Percentiles rank a stretch among this genome's conserved stretches.
Evolutionary conservation across 2,797 vertebrate genomes (phyloP).

Genomic region (Telmatherina bonti): DNA sequence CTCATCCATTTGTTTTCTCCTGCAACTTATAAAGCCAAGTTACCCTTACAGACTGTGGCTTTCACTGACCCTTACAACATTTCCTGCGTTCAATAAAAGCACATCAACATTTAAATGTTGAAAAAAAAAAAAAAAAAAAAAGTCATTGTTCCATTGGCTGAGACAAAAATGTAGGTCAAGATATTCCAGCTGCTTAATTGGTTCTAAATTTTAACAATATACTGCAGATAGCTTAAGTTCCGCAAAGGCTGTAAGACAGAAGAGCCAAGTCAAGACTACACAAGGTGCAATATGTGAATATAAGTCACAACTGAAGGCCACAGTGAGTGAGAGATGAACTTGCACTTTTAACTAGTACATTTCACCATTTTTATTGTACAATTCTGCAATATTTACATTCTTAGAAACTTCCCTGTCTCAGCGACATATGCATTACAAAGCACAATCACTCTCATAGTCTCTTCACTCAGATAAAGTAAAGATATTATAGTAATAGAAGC

Average conservation of each 20-base stretch:
- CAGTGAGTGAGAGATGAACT: constrained; percentile 32
- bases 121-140: neutral
- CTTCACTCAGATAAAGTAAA: constrained; percentile 22
- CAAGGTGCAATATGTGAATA: constrained; percentile 20
- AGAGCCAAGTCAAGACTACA: neutral
- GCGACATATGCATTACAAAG: constrained; percentile 12
- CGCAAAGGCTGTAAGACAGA: neutral
- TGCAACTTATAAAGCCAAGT: neutral
- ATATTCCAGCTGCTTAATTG: constrained; percentile 20
- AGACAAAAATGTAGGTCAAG: neutral
- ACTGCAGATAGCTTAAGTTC: neutral
- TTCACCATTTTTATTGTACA: constrained; percentile 57
- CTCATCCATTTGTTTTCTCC: neutral
- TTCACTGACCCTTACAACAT: neutral
- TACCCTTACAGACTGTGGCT: neutral
- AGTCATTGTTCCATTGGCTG: neutral
- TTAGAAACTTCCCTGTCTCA: constrained; percentile 35
- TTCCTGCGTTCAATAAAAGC: neutral
- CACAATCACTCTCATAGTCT: constrained; percentile 23
- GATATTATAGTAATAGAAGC: constrained; percentile 15
- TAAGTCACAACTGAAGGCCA: constrained; percentile 52
- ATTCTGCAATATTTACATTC: constrained; percentile 72
- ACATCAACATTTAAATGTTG: neutral
- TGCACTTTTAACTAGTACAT: constrained; percentile 27
- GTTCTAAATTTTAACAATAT: constrained; percentile 4